Conservation (phyloP, 2,888 invertebrate genomes). For the Caenorhabditis drosophilae region DNA sequence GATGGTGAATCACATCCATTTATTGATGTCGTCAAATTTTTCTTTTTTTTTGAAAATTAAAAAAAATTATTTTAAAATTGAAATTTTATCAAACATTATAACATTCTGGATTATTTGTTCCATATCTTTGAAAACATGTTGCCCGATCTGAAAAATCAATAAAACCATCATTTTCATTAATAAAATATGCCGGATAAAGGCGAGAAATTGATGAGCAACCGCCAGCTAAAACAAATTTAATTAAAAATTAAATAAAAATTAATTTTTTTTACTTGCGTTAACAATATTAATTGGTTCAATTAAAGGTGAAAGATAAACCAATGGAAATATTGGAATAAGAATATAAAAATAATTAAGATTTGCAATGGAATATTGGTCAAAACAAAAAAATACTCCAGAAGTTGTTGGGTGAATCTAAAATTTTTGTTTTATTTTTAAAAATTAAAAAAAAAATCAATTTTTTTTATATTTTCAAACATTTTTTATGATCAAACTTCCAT, state of each 20-base stretch:
- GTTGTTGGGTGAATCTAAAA: slow-evolving; percentile 15
- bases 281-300: no score
- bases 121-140: slow-evolving; percentile 18
- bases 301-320: no score
- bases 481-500: slow-evolving; percentile 17
- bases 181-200: no score
- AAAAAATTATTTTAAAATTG: neutral
- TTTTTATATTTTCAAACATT: slow-evolving; percentile 7
- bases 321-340: slow-evolving; percentile 16
- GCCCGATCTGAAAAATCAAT: no score
- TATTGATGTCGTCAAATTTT: no score
- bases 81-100: slow-evolving; percentile 6
- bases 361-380: slow-evolving; percentile 17
- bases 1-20: slow-evolving; percentile 18
- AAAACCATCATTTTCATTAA: no score
- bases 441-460: neutral
- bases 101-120: slow-evolving; percentile 10
- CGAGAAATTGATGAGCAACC: neutral
- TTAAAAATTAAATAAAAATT: no score
- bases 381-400: slow-evolving; percentile 26
- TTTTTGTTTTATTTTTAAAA: neutral
- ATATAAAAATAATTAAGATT: slow-evolving; percentile 18
- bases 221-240: no score
- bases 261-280: no score
- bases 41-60: slow-evolving; percentile 1